Conservation (phyloP, 1,140 invertebrate species). For the Leptopilina boulardi region DNA sequence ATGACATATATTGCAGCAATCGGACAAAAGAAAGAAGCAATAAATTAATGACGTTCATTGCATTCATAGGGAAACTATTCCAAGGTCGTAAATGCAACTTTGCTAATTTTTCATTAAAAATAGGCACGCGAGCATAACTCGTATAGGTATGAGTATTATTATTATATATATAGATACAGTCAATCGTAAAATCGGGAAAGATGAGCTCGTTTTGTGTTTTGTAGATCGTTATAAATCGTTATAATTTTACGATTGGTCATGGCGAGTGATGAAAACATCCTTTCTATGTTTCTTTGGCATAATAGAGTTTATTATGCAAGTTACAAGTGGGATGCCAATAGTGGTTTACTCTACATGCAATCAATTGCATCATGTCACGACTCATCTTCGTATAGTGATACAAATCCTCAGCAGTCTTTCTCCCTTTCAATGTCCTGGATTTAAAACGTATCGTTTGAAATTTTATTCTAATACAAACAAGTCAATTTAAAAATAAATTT, state of each 20-base stretch:
- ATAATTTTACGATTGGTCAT: constrained; percentile 41
- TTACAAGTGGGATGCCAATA: constrained; percentile 48
- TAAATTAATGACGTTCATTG: constrained; percentile 21
- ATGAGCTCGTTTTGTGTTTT: constrained; percentile 1
- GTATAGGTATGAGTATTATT: not conserved
- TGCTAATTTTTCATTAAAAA: not conserved
- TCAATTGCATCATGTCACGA: constrained; percentile 54
- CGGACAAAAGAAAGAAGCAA: constrained; percentile 21
- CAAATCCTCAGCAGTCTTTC: constrained; percentile 51
- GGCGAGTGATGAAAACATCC: constrained; percentile 34
- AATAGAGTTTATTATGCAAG: constrained; percentile 53
- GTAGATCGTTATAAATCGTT: constrained; percentile 32
- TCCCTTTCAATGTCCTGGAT: not conserved
- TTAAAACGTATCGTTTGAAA: no score
- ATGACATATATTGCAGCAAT: constrained; percentile 10
- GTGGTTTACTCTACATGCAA: constrained; percentile 57
- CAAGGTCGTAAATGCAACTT: constrained; percentile 8
- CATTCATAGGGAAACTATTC: constrained; percentile 12
- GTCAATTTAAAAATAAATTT: no score
- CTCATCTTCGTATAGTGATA: constrained; percentile 58
- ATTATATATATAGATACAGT: no score
- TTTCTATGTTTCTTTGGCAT: constrained; percentile 45
- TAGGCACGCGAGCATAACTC: not conserved
- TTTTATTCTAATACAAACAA: no score
- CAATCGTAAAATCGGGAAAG: constrained; percentile 9